These are phyloP conservation scores for Tuta absoluta DNA, from an alignment of 2,888 invertebrate genomes.

Conservation along the genomic window DNA sequence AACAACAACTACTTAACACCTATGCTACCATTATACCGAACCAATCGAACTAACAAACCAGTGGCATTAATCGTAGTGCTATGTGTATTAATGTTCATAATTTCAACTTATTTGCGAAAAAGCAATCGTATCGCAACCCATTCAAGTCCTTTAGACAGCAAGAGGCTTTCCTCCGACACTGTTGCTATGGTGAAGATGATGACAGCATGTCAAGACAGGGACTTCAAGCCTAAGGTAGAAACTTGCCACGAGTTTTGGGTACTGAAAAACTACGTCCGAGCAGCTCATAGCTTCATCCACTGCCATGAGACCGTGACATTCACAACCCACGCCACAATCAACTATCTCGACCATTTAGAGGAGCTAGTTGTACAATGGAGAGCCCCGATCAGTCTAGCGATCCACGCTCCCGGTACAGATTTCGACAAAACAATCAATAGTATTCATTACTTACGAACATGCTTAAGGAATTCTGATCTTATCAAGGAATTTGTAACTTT, in stretches of 20 bases:
- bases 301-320: slow-evolving; percentile 13
- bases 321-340: background rate
- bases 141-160: background rate
- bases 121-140: background rate
- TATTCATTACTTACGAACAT: background rate
- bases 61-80: background rate
- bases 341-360: background rate
- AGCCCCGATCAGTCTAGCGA: slow-evolving; percentile 1
- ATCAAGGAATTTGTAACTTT: background rate
- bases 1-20: background rate
- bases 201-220: background rate
- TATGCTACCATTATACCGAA: background rate
- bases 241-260: background rate
- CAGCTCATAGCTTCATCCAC: background rate
- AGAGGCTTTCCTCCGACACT: background rate
- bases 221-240: background rate
- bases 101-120: background rate
- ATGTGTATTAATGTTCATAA: background rate
- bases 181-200: background rate
- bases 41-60: background rate
- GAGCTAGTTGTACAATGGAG: background rate
- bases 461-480: background rate
- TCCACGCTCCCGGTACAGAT: slow-evolving; percentile 11
- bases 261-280: slow-evolving; percentile 1
- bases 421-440: background rate